Percentiles rank a stretch among this genome's conserved stretches.
Evolutionary conservation across 2,888 invertebrate genomes (phyloP).

Genomic region (Boloria euphrosyne): DNA sequence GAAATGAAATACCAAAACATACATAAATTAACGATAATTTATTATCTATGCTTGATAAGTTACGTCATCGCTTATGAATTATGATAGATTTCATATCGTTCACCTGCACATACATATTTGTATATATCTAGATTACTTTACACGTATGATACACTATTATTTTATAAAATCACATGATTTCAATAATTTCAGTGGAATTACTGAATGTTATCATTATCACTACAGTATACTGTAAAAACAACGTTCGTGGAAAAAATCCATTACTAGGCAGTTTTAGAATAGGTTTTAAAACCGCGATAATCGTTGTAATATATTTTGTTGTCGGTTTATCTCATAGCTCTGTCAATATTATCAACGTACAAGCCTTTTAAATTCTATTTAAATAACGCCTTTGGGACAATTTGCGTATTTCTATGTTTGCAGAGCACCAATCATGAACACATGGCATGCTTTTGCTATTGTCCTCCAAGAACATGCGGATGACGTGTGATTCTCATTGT

Average conservation of each 20-base stretch:
- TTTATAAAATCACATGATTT: slow-evolving; percentile 14
- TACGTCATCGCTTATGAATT: slow-evolving; percentile 13
- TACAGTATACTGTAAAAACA: too few species aligned
- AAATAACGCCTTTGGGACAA: slow-evolving; percentile 28
- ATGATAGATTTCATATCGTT: slow-evolving; percentile 5
- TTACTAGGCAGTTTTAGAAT: background rate
- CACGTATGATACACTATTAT: background rate
- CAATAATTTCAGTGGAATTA: background rate
- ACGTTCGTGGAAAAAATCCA: too few species aligned
- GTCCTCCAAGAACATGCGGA: slow-evolving; percentile 30
- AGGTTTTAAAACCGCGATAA: slow-evolving; percentile 8
- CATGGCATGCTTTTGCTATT: slow-evolving; percentile 31
- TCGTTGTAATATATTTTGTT: slow-evolving; percentile 2
- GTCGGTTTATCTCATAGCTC: slow-evolving; percentile 18
- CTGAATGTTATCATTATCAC: too few species aligned
- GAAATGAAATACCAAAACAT: slow-evolving; percentile 16
- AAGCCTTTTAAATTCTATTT: slow-evolving; percentile 31
- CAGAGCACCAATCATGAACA: slow-evolving; percentile 29
- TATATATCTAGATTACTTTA: slow-evolving; percentile 5
- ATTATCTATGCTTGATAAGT: slow-evolving; percentile 7
- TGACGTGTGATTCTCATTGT: slow-evolving; percentile 36
- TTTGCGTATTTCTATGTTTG: slow-evolving; percentile 36
- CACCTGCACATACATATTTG: slow-evolving; percentile 11
- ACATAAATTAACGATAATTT: slow-evolving; percentile 11
- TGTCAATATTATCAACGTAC: slow-evolving; percentile 28